Conservation (phyloP, 2,888 invertebrate species). For the Caenorhabditis japonica region DNA sequence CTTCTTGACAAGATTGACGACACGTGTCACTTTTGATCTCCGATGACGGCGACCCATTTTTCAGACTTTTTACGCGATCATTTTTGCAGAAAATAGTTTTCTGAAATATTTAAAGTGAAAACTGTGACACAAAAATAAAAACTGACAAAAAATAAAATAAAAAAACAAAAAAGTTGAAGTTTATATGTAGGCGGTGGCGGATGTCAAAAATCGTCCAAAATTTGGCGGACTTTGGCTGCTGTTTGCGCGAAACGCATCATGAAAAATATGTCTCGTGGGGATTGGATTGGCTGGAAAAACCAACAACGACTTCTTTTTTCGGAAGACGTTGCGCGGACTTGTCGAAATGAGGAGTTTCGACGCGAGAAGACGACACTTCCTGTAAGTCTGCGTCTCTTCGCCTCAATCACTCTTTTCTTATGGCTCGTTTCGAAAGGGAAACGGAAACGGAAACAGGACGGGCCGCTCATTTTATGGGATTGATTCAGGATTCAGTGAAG, state of each 20-base stretch:
- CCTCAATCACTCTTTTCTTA: not conserved
- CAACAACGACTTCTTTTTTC: constrained; percentile 33
- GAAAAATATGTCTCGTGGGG: constrained; percentile 56
- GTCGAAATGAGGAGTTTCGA: constrained; percentile 4
- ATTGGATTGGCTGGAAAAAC: not conserved
- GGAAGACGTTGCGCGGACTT: not conserved
- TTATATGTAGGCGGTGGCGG: too few relatives aligned
- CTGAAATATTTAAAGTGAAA: constrained; percentile 6
- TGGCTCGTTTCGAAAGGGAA: constrained; percentile 3
- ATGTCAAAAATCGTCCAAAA: constrained; percentile 46
- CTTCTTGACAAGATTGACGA: constrained; percentile 76
- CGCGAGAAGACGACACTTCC: constrained; percentile 28
- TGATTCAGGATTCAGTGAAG: too few relatives aligned
- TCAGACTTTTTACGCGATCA: not conserved
- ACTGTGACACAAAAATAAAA: not conserved
- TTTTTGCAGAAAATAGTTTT: too few relatives aligned
- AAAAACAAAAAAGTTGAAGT: constrained; percentile 2
- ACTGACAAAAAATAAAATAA: not conserved
- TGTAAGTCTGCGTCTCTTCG: constrained; percentile 29
- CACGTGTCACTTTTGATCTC: constrained; percentile 75
- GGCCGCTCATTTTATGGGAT: constrained; percentile 38
- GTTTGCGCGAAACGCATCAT: constrained; percentile 47
- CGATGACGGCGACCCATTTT: constrained; percentile 48
- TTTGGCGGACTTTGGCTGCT: constrained; percentile 27
- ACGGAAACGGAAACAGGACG: too few relatives aligned